Percentiles rank a stretch among this genome's conserved stretches.
Conservation (phyloP, 2,888 invertebrate species). For the Leptogaster cylindrica region DNA sequence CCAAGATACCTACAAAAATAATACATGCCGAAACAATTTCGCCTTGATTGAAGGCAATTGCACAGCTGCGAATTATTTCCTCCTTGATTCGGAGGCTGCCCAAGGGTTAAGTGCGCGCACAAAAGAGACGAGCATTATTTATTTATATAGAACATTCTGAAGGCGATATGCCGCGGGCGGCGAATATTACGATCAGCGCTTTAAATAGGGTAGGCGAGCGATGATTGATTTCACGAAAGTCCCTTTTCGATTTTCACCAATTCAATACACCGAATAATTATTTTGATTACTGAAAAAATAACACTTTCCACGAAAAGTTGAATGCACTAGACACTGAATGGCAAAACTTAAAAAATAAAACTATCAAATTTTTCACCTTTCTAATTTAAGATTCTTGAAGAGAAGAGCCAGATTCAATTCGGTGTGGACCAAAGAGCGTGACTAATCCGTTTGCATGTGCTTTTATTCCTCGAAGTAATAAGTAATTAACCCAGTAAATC, state of each 20-base stretch:
- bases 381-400: slow-evolving; percentile 14
- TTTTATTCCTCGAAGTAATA: neutral
- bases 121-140: neutral
- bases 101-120: slow-evolving; percentile 11
- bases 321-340: no score
- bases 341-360: slow-evolving; percentile 11
- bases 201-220: slow-evolving; percentile 27
- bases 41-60: neutral
- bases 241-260: neutral
- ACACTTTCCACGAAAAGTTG: neutral
- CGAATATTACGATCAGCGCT: slow-evolving; percentile 12
- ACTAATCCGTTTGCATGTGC: neutral
- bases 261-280: neutral
- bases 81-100: slow-evolving; percentile 2
- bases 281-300: neutral
- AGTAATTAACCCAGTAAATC: neutral
- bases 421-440: neutral
- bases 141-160: neutral
- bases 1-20: no score
- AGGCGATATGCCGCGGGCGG: neutral
- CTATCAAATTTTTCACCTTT: slow-evolving; percentile 22
- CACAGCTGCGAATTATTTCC: slow-evolving; percentile 25
- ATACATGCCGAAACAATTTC: no score
- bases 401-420: neutral
- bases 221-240: slow-evolving; percentile 1